Percentiles rank a stretch among this genome's conserved stretches.
These are phyloP conservation scores for Cyclargus thomasi DNA, from an alignment of 1,140 invertebrate species.

Conservation along the genomic window DNA sequence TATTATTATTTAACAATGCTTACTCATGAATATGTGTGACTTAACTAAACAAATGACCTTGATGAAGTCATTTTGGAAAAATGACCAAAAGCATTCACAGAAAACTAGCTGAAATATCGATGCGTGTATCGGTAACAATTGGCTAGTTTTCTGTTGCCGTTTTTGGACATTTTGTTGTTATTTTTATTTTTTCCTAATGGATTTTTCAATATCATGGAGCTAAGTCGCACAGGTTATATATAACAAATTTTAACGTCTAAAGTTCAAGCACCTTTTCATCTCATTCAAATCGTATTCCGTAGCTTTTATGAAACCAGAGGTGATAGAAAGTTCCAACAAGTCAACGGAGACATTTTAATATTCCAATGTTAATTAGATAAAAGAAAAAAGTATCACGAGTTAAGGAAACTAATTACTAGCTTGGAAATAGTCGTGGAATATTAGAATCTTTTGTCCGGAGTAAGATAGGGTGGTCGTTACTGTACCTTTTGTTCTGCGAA, in stretches of 20 bases:
- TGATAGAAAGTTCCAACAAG: not conserved
- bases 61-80: too few species aligned
- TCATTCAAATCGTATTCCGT: not conserved
- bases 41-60: too few species aligned
- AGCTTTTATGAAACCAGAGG: not conserved
- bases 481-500: slow-evolving; percentile 7
- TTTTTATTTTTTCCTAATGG: too few species aligned
- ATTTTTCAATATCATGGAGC: too few species aligned
- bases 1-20: too few species aligned
- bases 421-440: not conserved
- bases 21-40: too few species aligned
- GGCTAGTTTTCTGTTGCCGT: too few species aligned
- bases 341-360: not conserved
- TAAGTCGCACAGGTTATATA: not conserved
- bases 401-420: slow-evolving; percentile 1
- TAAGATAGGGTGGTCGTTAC: slow-evolving; percentile 8
- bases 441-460: slow-evolving; percentile 1
- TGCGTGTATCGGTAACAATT: too few species aligned
- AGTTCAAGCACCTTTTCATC: not conserved
- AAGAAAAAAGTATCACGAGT: slow-evolving; percentile 11
- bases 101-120: too few species aligned
- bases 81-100: too few species aligned
- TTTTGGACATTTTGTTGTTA: too few species aligned
- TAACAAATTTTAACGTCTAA: too few species aligned
- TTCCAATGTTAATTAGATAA: slow-evolving; percentile 2